phyloP scores from a whole-genome alignment of 1,140 invertebrate species.

The Danaus melanippus region DNA sequence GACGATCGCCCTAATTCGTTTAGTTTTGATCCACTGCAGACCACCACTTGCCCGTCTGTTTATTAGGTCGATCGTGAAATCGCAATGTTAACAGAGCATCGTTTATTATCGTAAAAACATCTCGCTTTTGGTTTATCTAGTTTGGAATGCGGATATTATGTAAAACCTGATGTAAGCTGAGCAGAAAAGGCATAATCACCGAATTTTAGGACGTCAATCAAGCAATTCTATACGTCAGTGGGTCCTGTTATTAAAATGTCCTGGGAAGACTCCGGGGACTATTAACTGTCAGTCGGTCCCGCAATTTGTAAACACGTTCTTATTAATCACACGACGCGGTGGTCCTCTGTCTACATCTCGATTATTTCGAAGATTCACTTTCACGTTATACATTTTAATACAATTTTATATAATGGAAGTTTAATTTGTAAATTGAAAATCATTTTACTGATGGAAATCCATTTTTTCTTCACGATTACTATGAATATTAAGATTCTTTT shows the following conservation, averaged over 20 bases:
- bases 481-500: too few species aligned
- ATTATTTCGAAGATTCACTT: slow-evolving; percentile 27
- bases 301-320: slow-evolving; percentile 39
- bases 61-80: slow-evolving; percentile 63
- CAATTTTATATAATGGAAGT: too few species aligned
- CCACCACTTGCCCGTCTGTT: slow-evolving; percentile 46
- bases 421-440: too few species aligned
- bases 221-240: slow-evolving; percentile 18
- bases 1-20: slow-evolving; percentile 43
- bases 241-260: slow-evolving; percentile 43
- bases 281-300: slow-evolving; percentile 33
- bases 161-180: background rate
- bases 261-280: slow-evolving; percentile 24
- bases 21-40: slow-evolving; percentile 54
- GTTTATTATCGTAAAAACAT: slow-evolving; percentile 51
- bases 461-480: too few species aligned
- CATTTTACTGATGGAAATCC: too few species aligned
- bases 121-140: slow-evolving; percentile 16
- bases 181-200: background rate
- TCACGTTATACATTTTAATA: slow-evolving; percentile 4
- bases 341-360: slow-evolving; percentile 24
- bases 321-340: slow-evolving; percentile 39
- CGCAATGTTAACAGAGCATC: slow-evolving; percentile 35
- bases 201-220: slow-evolving; percentile 31
- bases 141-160: background rate